Base-by-base conservation (phyloP, 2,113 vertebrate genomes). In the Chamaea fasciata region DNA sequence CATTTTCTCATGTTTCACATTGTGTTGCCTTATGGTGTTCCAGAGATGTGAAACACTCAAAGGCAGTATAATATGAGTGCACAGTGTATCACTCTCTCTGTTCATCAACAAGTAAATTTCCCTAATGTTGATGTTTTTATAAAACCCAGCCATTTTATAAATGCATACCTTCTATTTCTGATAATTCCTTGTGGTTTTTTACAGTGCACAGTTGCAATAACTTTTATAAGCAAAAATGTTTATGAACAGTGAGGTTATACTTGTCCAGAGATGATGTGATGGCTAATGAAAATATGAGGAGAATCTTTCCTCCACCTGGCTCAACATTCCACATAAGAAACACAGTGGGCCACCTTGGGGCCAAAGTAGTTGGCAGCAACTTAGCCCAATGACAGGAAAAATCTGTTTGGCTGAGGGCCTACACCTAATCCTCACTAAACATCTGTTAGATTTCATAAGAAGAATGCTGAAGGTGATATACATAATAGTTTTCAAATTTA, bases 321-420 rank as follows among this genome's bases (percentile, higher is more conserved):
- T 63, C 68, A 77, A 33, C 42, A 74, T 83, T 93, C 30, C 47
- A 89, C 3, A 0, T 55, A 47, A 74, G 52, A 83, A 92, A 82
- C 15, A 64, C 21, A 73, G 26, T 57, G 20, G 47, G 55, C 42
- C 64, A 73, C 64, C 52, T 55, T 90, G 69, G 62, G 81, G 77
- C 53, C 65, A 82, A 91, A 69, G 62, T 18, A 71, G 28, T 76
- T 91, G 92, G 87, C 87, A 95, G 77, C 57, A 89, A 4, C 41
- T 91, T 91, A 78, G 77, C 28, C 65, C 49, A 80, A 12, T 77
- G 83, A 95, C 81, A 92, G 83, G 65, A 91, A 92, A 95, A 95
- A 94, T 92, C 83, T 95, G 63, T 79, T 91, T 89, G 77, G 81
- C 84, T 83, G 62, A 94, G 70, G 56, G 89, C 77, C 84, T 94